Evolutionary conservation across 2,113 vertebrate genomes (phyloP).

Genomic region (Ceyx margarethae): DNA sequence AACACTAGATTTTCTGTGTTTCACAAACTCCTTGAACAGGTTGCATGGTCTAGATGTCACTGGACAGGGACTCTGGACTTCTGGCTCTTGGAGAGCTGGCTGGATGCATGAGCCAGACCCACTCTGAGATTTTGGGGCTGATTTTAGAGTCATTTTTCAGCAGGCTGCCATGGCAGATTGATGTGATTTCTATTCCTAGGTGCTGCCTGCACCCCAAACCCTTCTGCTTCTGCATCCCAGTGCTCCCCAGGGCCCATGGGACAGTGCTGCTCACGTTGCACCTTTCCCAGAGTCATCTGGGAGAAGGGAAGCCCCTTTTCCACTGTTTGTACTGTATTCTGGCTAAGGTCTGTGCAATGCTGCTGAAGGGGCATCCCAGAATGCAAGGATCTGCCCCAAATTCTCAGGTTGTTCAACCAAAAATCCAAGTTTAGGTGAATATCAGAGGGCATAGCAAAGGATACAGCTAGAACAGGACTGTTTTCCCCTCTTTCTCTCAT

Average conservation of each 20-base stretch:
- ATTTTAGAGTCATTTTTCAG: neutral
- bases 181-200: neutral
- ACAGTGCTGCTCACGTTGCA: neutral
- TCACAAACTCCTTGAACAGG: neutral
- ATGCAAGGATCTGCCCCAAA: neutral
- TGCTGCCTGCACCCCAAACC: neutral
- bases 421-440: neutral
- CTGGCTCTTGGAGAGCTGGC: neutral
- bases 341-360: neutral
- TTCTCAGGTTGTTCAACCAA: neutral
- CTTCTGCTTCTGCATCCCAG: neutral
- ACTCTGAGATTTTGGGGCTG: neutral
- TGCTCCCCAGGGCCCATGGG: neutral
- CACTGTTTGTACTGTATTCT: neutral
- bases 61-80: neutral
- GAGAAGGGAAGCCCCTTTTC: neutral
- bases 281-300: neutral
- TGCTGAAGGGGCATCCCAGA: neutral
- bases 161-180: neutral
- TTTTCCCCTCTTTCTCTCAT: neutral
- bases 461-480: neutral
- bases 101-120: accelerated
- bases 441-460: accelerated
- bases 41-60: neutral
- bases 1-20: neutral